Evolutionary conservation across 2,797 vertebrate genomes (phyloP).

Genomic region (Halcyon chelicuti): DNA sequence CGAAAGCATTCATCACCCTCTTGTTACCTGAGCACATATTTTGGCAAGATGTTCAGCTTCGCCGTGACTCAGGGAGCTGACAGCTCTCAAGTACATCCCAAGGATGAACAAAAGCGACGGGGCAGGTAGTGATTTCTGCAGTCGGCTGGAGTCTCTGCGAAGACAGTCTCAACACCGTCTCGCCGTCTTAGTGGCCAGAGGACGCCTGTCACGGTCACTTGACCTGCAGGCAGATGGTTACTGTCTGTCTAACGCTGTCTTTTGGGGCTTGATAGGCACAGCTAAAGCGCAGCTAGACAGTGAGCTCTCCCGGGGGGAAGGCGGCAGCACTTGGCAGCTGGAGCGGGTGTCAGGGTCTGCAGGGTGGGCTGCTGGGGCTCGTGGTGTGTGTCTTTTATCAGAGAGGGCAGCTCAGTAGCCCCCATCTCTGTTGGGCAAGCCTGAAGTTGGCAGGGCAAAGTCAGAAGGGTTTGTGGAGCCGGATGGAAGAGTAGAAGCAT

Average conservation of each 20-base stretch:
- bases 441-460: neutral
- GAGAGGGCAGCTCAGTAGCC: accelerated
- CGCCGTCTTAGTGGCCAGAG: neutral
- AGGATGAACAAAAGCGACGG: slow-evolving; percentile 10
- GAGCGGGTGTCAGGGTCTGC: accelerated
- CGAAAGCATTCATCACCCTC: neutral
- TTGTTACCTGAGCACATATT: neutral
- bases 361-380: accelerated
- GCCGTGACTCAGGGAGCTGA: neutral
- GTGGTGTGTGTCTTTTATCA: accelerated
- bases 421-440: accelerated
- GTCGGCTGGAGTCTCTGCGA: neutral
- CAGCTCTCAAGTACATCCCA: slow-evolving; percentile 48
- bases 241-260: neutral
- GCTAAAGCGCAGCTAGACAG: neutral
- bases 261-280: slow-evolving; percentile 3
- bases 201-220: slow-evolving; percentile 24
- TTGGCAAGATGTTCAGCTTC: neutral
- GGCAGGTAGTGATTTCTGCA: slow-evolving; percentile 2
- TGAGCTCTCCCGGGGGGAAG: accelerated
- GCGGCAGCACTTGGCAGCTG: neutral
- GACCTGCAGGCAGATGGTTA: slow-evolving; percentile 48
- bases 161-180: neutral
- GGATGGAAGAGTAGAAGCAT: neutral
- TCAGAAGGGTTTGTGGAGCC: neutral